Evolutionary conservation across 2,888 invertebrate genomes (phyloP), one percentile per base, ranked within the genome.

Genomic region (Drosophila melanocephala): DNA sequence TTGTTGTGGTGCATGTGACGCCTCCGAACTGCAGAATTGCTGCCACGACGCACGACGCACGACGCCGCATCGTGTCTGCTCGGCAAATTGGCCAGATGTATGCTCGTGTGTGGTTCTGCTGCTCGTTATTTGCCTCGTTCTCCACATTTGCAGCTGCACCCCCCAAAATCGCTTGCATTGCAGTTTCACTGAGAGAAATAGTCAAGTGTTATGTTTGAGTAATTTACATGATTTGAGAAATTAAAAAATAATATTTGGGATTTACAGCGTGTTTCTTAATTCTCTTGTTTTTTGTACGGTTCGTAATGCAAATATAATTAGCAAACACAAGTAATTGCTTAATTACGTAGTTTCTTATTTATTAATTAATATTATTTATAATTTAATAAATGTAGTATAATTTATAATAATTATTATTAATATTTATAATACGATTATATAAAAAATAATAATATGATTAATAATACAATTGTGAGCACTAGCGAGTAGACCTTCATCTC

Each of bases 31-130:
- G 89, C 85, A 87, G 60, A 84, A 62, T 64, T 57, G 62, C 42
- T 62, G 64, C 60, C 28, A 51, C 78, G 79, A 81, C 56, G 52
- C 59, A 22, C 47, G 22, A 47, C 22, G 16, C 47, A 47, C 47
- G 26, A 47, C 16, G 16, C 16, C 47, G 55, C 69, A 72, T 84
- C 84, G 84, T 84, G 76, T 63, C 59, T 53, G 57, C 52, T 85
- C 90, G 81, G 71, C 81, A 85, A 87, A 85, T 80, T 88, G 80
- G 83, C 81, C 75, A 70, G 66, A 77, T 47, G 69, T 60, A 26
- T 71, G 78, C 37, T 70, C 57, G 67, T 37, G 56, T 67, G 59
- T 74, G 71, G 52, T 53, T 66, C 51, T 55, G 33, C 42, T 56
- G 44, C 47, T 68, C 57, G 52, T 42, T 55, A 12, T 64, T 66